Evolutionary conservation across 2,888 invertebrate genomes (phyloP).

Genomic region (Drosophila acutilabella): DNA sequence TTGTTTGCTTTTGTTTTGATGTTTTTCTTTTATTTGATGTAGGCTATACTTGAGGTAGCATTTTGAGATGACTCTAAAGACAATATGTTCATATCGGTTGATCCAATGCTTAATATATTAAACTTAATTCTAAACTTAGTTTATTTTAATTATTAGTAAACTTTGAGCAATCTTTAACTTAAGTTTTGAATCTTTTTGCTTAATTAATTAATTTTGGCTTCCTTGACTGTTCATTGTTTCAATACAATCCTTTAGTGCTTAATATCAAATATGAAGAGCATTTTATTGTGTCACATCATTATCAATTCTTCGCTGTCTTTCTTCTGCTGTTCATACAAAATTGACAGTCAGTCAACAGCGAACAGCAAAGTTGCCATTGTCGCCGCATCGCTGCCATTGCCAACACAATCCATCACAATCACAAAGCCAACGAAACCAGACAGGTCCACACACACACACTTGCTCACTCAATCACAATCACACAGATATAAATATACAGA

Average conservation of each 20-base stretch:
- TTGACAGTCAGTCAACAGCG: conserved; percentile 48
- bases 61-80: background rate
- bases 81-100: no score
- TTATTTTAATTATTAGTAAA: no score
- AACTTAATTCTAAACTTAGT: no score
- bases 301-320: conserved; percentile 9
- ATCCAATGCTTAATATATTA: no score
- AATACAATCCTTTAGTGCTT: background rate
- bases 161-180: no score
- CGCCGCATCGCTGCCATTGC: conserved; percentile 54
- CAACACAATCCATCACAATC: conserved; percentile 71
- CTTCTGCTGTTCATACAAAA: conserved; percentile 21
- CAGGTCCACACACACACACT: conserved; percentile 38
- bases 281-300: background rate
- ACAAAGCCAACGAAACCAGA: conserved; percentile 67
- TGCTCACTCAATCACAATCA: conserved; percentile 11
- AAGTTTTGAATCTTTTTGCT: no score
- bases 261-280: conserved; percentile 5
- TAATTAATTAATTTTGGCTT: no score
- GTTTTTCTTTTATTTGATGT: background rate
- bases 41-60: background rate
- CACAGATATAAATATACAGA: conserved; percentile 18
- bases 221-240: no score
- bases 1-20: conserved; percentile 5
- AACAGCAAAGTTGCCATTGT: conserved; percentile 48